phyloP scores from a whole-genome alignment of 2,888 invertebrate genomes.

The Apomyelois bistriatella region DNA sequence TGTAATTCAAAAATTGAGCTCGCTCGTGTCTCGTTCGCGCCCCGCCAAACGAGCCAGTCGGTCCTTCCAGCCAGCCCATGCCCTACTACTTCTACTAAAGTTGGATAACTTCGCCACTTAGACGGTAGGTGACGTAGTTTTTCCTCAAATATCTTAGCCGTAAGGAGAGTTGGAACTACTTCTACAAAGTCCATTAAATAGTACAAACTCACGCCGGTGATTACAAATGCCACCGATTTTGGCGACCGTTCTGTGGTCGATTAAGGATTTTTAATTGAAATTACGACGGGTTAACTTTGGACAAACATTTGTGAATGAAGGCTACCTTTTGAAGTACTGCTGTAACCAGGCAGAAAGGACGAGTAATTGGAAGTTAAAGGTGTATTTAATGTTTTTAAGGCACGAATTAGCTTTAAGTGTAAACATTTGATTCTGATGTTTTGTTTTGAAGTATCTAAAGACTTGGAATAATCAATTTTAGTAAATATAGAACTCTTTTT shows the following conservation, averaged over 20 bases:
- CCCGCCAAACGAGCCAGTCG: slow-evolving; percentile 31
- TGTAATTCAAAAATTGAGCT: too few species aligned
- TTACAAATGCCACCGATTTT: slow-evolving; percentile 73
- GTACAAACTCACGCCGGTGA: slow-evolving; percentile 72
- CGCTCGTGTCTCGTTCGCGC: slow-evolving; percentile 36
- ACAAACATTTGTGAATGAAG: slow-evolving; percentile 30
- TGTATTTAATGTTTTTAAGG: slow-evolving; percentile 15
- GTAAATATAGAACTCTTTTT: too few species aligned
- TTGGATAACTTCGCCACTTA: slow-evolving; percentile 71
- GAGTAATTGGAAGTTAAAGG: slow-evolving; percentile 12
- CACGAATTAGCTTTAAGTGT: slow-evolving; percentile 3
- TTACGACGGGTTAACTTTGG: slow-evolving; percentile 46
- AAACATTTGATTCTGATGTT: background rate
- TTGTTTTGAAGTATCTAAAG: too few species aligned
- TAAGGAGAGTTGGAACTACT: slow-evolving; percentile 78
- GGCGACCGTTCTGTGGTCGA: slow-evolving; percentile 64
- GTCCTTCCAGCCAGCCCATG: slow-evolving; percentile 23
- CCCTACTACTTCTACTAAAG: slow-evolving; percentile 48
- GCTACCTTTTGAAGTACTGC: slow-evolving; percentile 19
- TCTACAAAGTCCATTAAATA: slow-evolving; percentile 76
- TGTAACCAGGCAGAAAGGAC: slow-evolving; percentile 13
- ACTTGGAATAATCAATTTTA: too few species aligned
- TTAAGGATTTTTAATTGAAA: slow-evolving; percentile 72
- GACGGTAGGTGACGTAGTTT: slow-evolving; percentile 72
- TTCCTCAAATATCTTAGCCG: slow-evolving; percentile 77